Percentiles rank a stretch among this genome's conserved stretches.
These are phyloP conservation scores for Notodonta dromedarius DNA, from an alignment of 2,888 invertebrate species.

Conservation along the genomic window DNA sequence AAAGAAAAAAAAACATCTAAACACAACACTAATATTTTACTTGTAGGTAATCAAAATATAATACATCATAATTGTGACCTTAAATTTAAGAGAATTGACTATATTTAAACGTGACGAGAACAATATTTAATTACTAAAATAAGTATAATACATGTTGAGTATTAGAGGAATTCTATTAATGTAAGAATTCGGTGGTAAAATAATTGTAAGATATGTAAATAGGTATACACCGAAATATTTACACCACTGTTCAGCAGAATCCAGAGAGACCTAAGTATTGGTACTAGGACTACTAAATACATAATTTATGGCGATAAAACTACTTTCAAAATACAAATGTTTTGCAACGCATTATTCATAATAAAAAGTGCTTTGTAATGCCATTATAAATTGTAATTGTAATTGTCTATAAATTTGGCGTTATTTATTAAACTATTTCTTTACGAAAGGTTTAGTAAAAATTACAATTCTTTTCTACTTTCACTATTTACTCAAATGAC, in stretches of 20 bases:
- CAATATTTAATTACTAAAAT: slow-evolving; percentile 52
- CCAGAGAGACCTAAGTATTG: background rate
- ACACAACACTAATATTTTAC: slow-evolving; percentile 31
- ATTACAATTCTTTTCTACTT: background rate
- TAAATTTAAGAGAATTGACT: slow-evolving; percentile 66
- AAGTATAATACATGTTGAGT: slow-evolving; percentile 56
- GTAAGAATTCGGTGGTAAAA: slow-evolving; percentile 70
- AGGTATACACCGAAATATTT: slow-evolving; percentile 8
- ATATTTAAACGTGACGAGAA: slow-evolving; percentile 73
- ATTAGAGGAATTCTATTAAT: slow-evolving; percentile 58
- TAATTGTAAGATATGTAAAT: slow-evolving; percentile 58
- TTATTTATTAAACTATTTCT: too few relatives aligned
- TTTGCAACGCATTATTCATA: too few relatives aligned
- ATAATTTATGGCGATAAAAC: too few relatives aligned
- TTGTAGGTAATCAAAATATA: slow-evolving; percentile 16
- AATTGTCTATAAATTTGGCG: too few relatives aligned
- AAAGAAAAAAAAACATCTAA: slow-evolving; percentile 19
- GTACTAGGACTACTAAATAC: too few relatives aligned
- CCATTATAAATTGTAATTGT: too few relatives aligned
- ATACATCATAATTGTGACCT: slow-evolving; percentile 50
- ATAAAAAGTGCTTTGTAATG: too few relatives aligned
- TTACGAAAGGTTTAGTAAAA: background rate
- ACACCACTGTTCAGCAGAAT: background rate
- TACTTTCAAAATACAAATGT: too few relatives aligned
- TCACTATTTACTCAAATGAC: too few relatives aligned